Conservation (phyloP, 2,888 invertebrate species). For the Diogma glabrata region DNA sequence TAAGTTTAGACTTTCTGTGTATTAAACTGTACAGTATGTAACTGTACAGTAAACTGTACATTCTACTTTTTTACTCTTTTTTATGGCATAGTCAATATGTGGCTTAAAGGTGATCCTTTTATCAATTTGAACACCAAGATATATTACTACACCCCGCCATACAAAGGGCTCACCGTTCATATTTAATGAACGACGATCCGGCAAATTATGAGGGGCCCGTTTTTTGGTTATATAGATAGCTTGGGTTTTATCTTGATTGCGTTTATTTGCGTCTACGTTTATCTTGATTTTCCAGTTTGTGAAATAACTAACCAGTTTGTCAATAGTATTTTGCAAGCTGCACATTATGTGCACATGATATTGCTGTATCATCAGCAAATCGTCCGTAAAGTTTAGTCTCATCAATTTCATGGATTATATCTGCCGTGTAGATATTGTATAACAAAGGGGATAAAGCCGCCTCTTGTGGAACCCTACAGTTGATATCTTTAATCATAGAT, state of each 20-base stretch:
- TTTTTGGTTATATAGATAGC: conserved; percentile 13
- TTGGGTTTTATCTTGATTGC: too few species aligned
- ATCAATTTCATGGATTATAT: conserved; percentile 13
- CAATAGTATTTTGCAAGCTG: conserved; percentile 8
- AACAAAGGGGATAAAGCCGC: conserved; percentile 20
- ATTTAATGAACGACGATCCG: neutral
- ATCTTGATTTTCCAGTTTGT: conserved; percentile 16
- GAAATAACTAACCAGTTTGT: conserved; percentile 10
- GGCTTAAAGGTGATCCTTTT: too few species aligned
- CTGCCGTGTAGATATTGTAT: conserved; percentile 20
- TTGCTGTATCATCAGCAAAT: conserved; percentile 19
- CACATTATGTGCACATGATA: conserved; percentile 15
- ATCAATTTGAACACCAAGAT: too few species aligned
- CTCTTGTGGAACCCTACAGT: conserved; percentile 25
- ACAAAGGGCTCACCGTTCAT: neutral
- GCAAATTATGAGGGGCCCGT: neutral
- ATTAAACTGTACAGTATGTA: too few species aligned
- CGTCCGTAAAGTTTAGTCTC: conserved; percentile 10
- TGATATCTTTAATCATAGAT: conserved; percentile 14
- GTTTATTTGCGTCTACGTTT: conserved; percentile 10
- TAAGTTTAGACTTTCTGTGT: too few species aligned
- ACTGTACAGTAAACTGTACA: too few species aligned
- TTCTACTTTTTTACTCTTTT: too few species aligned
- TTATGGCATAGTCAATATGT: too few species aligned
- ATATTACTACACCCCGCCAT: neutral